Evolutionary conservation across 2,113 vertebrate species (phyloP), one percentile per base, ranked within the genome.

Genomic region (Tachycineta bicolor): DNA sequence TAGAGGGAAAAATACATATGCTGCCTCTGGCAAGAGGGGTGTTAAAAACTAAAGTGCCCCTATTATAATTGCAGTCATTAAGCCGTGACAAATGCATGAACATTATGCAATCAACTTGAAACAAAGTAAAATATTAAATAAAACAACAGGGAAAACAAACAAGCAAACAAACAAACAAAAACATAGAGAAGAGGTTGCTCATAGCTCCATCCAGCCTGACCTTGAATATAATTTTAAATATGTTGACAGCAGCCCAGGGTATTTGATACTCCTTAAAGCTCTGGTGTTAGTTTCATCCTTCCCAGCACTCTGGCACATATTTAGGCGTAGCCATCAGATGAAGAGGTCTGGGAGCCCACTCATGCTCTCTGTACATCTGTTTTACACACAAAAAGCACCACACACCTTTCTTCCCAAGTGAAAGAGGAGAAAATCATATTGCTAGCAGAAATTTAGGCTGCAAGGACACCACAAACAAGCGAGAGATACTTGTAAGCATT

Each of bases 11-110:
- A 70, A 34, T n/a, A 24, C 18, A 41, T 44, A 14, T 18, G 9
- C 16, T 89, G 49, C 81, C 58, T 84, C 15, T 44, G 82, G 83
- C 34, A 84, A 87, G 44, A 78, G 22, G 34, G 49, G 53, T 68
- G 59, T 76, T 84, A 79, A 76, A 91, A 83, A 19, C 14, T 14
- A 37, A 88, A 94, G 24, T 89, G n/a, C 17, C 83, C n/a, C 23
- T 34, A 1, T 62, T 68, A 19, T 33, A 81, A 58, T 10, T 65
- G 39, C 23, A 55, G 7, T 76, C 59, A 73, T 73, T 71, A 83
- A 90, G 59, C 53, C 0, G 0, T 62, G 74, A 71, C 13, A 84
- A 75, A 83, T 39, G 28, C 17, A 39, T 46, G 31, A 46, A 53
- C 24, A 46, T 62, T 33, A 34, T 55, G n/a, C n/a, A 88, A 24